Percentiles rank a stretch among this genome's conserved stretches.
These are phyloP conservation scores for Ceratina calcarata DNA, from an alignment of 1,140 invertebrate genomes.

Conservation along the genomic window DNA sequence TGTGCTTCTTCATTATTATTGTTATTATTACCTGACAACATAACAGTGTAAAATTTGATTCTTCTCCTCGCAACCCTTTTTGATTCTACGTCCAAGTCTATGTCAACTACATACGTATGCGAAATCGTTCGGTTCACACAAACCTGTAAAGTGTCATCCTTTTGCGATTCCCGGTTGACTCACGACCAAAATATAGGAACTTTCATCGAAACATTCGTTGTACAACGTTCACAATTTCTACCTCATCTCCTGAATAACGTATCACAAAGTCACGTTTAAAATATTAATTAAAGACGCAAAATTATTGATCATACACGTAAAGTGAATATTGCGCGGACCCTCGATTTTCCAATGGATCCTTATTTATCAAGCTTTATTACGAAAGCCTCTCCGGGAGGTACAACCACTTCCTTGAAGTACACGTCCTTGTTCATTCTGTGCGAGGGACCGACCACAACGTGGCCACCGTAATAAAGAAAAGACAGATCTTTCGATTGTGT, in stretches of 20 bases:
- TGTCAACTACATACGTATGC: too few relatives aligned
- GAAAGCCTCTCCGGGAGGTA: constrained; percentile 83
- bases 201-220: constrained; percentile 42
- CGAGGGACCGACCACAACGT: constrained; percentile 84
- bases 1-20: constrained; percentile 36
- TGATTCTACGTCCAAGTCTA: constrained; percentile 10
- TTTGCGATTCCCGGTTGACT: constrained; percentile 7
- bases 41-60: constrained; percentile 35
- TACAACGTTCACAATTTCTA: constrained; percentile 30
- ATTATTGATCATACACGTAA: constrained; percentile 6
- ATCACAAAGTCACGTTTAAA: constrained; percentile 4
- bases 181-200: constrained; percentile 37
- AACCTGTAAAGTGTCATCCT: not conserved
- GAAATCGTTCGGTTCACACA: not conserved
- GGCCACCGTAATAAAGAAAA: constrained; percentile 87
- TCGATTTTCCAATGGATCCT: constrained; percentile 39
- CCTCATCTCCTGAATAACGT: constrained; percentile 23
- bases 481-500: constrained; percentile 85
- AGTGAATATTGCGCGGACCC: constrained; percentile 7
- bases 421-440: constrained; percentile 83
- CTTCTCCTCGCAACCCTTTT: constrained; percentile 6
- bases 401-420: constrained; percentile 84
- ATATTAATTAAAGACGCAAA: constrained; percentile 9
- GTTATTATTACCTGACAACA: constrained; percentile 1
- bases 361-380: constrained; percentile 86